Percentiles rank a stretch among this genome's conserved stretches.
phyloP scores from a whole-genome alignment of 2,888 invertebrate genomes.

The Drosophila phalerata region DNA sequence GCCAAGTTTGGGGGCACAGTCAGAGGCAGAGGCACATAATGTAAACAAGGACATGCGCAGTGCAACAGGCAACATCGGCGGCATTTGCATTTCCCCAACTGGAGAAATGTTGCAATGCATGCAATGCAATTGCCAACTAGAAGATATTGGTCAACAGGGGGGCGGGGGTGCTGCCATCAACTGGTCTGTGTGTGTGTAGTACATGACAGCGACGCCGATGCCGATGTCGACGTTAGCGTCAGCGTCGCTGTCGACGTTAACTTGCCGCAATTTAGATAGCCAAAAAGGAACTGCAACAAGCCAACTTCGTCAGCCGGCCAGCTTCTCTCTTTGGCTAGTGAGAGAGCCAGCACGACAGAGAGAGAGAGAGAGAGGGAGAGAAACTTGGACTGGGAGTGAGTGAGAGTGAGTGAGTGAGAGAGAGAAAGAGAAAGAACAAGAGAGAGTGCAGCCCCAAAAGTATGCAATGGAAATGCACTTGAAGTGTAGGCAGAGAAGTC shows the following conservation, averaged over 20 bases:
- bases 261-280: conserved; percentile 79
- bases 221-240: conserved; percentile 31
- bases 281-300: conserved; percentile 64
- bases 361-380: conserved; percentile 1
- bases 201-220: conserved; percentile 40
- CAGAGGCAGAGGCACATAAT: conserved; percentile 66
- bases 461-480: conserved; percentile 76
- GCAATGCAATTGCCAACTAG: conserved; percentile 78
- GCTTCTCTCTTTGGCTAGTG: conserved; percentile 22
- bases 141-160: conserved; percentile 58
- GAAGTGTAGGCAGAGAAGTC: conserved; percentile 50
- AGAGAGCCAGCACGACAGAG: conserved; percentile 20
- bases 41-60: conserved; percentile 80
- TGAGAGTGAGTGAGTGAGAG: background rate
- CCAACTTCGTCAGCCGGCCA: conserved; percentile 38
- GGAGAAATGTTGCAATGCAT: conserved; percentile 72
- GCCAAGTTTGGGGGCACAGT: conserved; percentile 44
- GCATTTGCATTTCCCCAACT: conserved; percentile 69
- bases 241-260: conserved; percentile 61
- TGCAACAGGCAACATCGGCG: conserved; percentile 34
- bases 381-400: conserved; percentile 16
- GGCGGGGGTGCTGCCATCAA: conserved; percentile 30
- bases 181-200: conserved; percentile 32
- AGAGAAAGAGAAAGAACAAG: conserved; percentile 2
- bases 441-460: conserved; percentile 53